These are phyloP conservation scores for Luscinia luscinia DNA, from an alignment of 2,797 vertebrate species.

Conservation along the genomic window DNA sequence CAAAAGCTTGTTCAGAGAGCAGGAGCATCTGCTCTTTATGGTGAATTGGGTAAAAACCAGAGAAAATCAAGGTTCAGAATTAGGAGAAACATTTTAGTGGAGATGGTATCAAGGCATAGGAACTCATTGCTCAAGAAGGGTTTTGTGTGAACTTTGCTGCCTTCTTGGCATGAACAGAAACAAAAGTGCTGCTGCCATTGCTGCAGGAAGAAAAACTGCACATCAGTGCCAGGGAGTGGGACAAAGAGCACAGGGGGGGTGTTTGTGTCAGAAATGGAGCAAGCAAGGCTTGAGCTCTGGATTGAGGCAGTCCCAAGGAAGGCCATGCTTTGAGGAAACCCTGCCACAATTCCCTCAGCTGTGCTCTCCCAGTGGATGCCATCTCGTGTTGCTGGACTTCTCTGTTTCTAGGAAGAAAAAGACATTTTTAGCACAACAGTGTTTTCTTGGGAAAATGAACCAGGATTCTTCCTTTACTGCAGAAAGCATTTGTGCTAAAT, in stretches of 20 bases:
- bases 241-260: fast-evolving
- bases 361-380: background rate
- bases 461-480: background rate
- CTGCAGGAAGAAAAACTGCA: background rate
- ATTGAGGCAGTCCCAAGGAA: background rate
- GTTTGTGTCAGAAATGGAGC: background rate
- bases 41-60: background rate
- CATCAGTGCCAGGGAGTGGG: background rate
- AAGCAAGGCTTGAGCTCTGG: background rate
- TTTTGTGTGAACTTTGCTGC: background rate
- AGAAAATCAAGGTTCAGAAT: background rate
- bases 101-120: fast-evolving
- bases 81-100: background rate
- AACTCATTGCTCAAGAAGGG: background rate
- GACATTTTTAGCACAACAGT: background rate
- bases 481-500: background rate
- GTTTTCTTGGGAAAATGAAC: background rate
- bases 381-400: background rate
- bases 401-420: background rate
- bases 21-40: background rate
- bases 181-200: background rate
- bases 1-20: background rate
- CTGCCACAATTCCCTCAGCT: background rate
- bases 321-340: fast-evolving
- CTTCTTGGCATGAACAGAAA: background rate